phyloP scores from a whole-genome alignment of 2,888 invertebrate species.

The Eristalis arbustorum region DNA sequence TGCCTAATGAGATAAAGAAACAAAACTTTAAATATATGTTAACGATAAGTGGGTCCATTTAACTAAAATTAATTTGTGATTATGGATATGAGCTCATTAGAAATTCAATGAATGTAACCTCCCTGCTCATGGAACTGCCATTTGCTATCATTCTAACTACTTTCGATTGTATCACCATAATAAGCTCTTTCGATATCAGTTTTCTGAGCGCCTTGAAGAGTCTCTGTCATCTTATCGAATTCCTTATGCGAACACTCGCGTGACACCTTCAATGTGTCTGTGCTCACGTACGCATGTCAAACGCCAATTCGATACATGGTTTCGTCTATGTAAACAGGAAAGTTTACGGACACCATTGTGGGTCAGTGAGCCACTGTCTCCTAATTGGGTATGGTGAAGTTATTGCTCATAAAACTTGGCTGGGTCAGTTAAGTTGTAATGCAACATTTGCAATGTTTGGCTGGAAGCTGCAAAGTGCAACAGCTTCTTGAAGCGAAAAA shows the following conservation, averaged over 20 bases:
- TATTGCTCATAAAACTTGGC: slow-evolving; percentile 49
- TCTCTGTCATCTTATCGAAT: neutral
- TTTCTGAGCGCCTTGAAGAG: neutral
- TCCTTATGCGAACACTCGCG: neutral
- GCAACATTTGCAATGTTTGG: slow-evolving; percentile 29
- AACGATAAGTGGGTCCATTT: no score
- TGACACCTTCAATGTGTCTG: slow-evolving; percentile 5
- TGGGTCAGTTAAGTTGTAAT: slow-evolving; percentile 49
- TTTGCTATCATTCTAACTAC: neutral
- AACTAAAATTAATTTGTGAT: no score
- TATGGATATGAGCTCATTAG: no score
- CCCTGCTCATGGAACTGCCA: neutral
- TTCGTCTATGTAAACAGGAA: slow-evolving; percentile 59
- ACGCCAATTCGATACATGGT: slow-evolving; percentile 35
- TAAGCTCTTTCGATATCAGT: neutral
- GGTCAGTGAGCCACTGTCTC: slow-evolving; percentile 64
- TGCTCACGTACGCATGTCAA: neutral
- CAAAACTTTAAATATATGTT: no score
- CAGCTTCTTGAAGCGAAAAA: slow-evolving; percentile 54
- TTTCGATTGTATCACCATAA: neutral
- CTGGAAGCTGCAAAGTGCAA: slow-evolving; percentile 52
- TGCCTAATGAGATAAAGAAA: no score
- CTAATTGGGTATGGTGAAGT: slow-evolving; percentile 50
- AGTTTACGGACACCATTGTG: slow-evolving; percentile 56
- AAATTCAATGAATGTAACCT: no score